A percentile compares a stretch with the other conserved stretches of the same genome.
Conservation (phyloP, 1,140 invertebrate genomes). For the Scaptomyza montana region DNA sequence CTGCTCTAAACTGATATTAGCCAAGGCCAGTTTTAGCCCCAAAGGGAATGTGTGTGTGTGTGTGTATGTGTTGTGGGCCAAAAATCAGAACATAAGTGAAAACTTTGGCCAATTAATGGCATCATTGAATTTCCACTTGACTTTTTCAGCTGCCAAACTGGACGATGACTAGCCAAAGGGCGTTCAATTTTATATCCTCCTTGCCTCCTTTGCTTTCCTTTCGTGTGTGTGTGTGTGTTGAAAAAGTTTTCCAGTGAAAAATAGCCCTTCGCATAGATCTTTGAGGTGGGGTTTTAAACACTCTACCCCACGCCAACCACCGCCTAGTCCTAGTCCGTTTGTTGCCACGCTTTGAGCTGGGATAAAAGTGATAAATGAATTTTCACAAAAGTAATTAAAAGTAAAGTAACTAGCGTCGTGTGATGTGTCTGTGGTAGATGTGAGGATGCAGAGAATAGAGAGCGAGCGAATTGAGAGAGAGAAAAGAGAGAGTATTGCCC, state of each 20-base stretch:
- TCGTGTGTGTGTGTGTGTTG: constrained; percentile 21
- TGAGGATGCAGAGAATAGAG: neutral
- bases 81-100: constrained; percentile 82
- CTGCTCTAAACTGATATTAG: constrained; percentile 25
- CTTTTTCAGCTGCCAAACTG: constrained; percentile 80
- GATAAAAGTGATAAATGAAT: constrained; percentile 83
- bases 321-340: constrained; percentile 22
- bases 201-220: constrained; percentile 1
- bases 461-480: neutral
- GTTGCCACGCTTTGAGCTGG: constrained; percentile 60
- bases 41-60: constrained; percentile 15
- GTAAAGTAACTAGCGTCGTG: constrained; percentile 81
- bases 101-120: constrained; percentile 83
- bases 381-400: constrained; percentile 83
- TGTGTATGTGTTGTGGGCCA: constrained; percentile 38
- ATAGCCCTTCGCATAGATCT: constrained; percentile 76
- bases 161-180: constrained; percentile 77
- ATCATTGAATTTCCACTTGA: constrained; percentile 83
- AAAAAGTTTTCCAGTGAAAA: constrained; percentile 78
- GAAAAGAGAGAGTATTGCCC: constrained; percentile 24
- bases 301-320: no score
- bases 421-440: constrained; percentile 60
- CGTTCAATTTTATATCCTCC: constrained; percentile 75
- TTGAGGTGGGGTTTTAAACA: constrained; percentile 14
- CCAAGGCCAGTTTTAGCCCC: constrained; percentile 27